Conservation (phyloP, 1,140 invertebrate genomes). For the Pseudomyrmex gracilis region DNA sequence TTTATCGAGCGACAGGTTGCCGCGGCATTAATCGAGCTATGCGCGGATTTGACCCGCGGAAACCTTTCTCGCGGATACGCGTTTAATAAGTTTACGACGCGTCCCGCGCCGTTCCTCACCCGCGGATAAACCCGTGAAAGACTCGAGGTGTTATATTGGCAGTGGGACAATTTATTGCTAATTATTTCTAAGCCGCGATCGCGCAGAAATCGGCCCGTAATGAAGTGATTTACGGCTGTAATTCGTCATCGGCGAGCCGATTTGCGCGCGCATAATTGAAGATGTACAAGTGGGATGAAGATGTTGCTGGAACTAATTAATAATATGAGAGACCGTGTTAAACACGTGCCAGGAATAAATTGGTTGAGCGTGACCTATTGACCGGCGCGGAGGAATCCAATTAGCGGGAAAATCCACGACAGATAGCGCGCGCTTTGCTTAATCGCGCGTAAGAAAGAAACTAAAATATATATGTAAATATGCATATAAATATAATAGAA, state of each 20-base stretch:
- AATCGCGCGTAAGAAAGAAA: slow-evolving; percentile 26
- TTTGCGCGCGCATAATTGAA: slow-evolving; percentile 51
- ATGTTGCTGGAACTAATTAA: slow-evolving; percentile 69
- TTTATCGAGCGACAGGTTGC: slow-evolving; percentile 48
- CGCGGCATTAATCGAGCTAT: slow-evolving; percentile 19
- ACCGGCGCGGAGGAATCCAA: slow-evolving; percentile 62
- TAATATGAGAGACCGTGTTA: slow-evolving; percentile 57
- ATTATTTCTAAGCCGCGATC: slow-evolving; percentile 53
- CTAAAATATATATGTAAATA: slow-evolving; percentile 39
- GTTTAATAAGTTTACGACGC: slow-evolving; percentile 10
- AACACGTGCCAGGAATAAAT: slow-evolving; percentile 58
- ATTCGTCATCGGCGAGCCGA: slow-evolving; percentile 64
- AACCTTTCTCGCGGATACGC: slow-evolving; percentile 10
- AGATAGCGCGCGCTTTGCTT: neutral
- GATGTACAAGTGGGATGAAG: slow-evolving; percentile 60
- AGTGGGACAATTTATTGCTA: slow-evolving; percentile 62
- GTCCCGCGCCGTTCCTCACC: neutral
- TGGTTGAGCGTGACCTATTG: slow-evolving; percentile 45
- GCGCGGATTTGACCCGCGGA: slow-evolving; percentile 15
- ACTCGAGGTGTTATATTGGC: slow-evolving; percentile 34
- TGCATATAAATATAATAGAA: neutral
- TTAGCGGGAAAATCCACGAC: slow-evolving; percentile 56
- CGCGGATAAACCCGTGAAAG: slow-evolving; percentile 33
- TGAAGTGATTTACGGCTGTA: slow-evolving; percentile 55
- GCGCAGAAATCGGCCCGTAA: slow-evolving; percentile 26